These are phyloP conservation scores for Scyliorhinus canicula DNA, from an alignment of 2,797 vertebrate species.

Conservation along the genomic window DNA sequence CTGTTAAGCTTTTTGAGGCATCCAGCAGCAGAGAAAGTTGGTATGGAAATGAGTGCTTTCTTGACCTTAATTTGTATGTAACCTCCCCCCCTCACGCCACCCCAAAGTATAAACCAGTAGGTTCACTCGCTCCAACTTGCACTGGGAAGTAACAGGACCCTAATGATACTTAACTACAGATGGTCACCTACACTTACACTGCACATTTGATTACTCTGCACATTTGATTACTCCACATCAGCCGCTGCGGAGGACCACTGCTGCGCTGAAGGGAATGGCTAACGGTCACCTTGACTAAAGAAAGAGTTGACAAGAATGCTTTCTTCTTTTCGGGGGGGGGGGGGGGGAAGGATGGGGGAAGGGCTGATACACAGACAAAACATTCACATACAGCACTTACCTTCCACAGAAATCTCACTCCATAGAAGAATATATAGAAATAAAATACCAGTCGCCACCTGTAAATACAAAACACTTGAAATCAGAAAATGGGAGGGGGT, in stretches of 20 bases:
- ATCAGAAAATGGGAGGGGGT: slow-evolving; percentile 11
- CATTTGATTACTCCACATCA: not conserved
- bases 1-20: not conserved
- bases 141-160: not conserved
- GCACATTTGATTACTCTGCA: slow-evolving; percentile 7
- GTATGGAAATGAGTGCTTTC: not conserved
- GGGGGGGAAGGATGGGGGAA: not conserved
- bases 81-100: not conserved
- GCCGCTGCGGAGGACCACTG: not conserved
- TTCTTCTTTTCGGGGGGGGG: not conserved
- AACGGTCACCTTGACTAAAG: not conserved
- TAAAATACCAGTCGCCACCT: slow-evolving; percentile 98
- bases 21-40: not conserved
- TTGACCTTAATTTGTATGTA: not conserved
- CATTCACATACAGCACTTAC: slow-evolving; percentile 60
- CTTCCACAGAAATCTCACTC: slow-evolving; percentile 84
- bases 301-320: not conserved
- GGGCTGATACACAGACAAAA: not conserved
- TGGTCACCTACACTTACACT: not conserved
- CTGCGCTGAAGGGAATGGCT: not conserved
- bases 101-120: not conserved
- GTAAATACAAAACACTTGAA: slow-evolving; percentile 41
- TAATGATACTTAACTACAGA: not conserved
- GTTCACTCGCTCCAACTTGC: not conserved
- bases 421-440: slow-evolving; percentile 83